phyloP scores from a whole-genome alignment of 2,797 vertebrate genomes.

The Channa striata region DNA sequence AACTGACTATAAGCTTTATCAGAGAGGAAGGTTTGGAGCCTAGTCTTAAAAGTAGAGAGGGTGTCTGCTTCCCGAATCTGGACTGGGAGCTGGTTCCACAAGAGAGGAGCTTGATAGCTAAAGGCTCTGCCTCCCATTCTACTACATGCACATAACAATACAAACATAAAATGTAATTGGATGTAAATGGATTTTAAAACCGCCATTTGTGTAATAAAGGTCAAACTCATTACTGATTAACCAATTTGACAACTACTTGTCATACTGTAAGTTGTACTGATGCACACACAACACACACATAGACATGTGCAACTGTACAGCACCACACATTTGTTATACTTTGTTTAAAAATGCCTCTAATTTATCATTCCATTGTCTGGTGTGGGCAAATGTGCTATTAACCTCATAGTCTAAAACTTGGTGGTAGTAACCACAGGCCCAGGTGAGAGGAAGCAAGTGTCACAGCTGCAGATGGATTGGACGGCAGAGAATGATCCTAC shows the following conservation, averaged over 20 bases:
- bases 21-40: too few relatives aligned
- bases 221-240: constrained; percentile 1
- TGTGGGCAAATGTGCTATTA: too few relatives aligned
- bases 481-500: too few relatives aligned
- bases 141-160: constrained; percentile 18
- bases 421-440: not conserved
- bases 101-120: too few relatives aligned
- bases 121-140: too few relatives aligned
- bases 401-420: too few relatives aligned
- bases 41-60: too few relatives aligned
- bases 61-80: too few relatives aligned
- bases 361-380: too few relatives aligned
- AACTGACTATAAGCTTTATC: too few relatives aligned
- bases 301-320: not conserved
- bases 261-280: not conserved
- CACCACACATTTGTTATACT: not conserved
- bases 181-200: constrained; percentile 7
- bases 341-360: too few relatives aligned
- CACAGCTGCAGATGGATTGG: constrained; percentile 9
- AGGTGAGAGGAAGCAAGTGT: constrained; percentile 40
- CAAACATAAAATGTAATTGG: not conserved
- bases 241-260: not conserved
- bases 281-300: not conserved
- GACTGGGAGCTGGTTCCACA: too few relatives aligned
- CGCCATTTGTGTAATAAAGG: constrained; percentile 4